These are phyloP conservation scores for Helicoverpa assulta DNA, from an alignment of 2,888 invertebrate species.

Conservation along the genomic window DNA sequence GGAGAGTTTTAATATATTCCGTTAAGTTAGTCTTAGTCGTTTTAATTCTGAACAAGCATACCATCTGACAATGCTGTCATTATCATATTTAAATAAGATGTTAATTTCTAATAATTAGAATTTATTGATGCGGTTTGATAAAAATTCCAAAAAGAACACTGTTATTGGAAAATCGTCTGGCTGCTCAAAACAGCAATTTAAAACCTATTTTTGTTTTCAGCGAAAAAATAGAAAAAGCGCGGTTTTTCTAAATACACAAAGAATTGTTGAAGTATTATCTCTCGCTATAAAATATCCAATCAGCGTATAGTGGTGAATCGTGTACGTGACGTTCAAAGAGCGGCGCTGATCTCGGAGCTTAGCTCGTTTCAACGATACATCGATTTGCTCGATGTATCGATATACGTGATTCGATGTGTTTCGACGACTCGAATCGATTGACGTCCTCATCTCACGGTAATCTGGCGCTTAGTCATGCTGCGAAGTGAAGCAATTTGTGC, in stretches of 20 bases:
- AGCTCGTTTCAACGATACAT: constrained; percentile 64
- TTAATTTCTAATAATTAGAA: not conserved
- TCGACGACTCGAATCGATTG: constrained; percentile 48
- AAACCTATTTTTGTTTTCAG: not conserved
- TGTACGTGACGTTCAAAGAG: constrained; percentile 65
- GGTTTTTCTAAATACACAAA: constrained; percentile 40
- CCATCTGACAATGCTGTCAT: constrained; percentile 13
- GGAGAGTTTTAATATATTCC: constrained; percentile 54
- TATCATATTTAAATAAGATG: not conserved
- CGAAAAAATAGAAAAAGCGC: constrained; percentile 1
- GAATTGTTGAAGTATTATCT: constrained; percentile 39
- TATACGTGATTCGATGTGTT: constrained; percentile 57
- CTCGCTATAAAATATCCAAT: constrained; percentile 68
- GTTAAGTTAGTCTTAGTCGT: constrained; percentile 22
- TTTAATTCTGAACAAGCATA: constrained; percentile 25
- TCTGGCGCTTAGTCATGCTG: constrained; percentile 62
- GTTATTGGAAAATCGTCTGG: not conserved
- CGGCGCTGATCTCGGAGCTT: constrained; percentile 64
- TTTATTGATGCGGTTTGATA: too few species aligned
- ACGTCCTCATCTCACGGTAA: constrained; percentile 56
- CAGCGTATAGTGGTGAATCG: constrained; percentile 60
- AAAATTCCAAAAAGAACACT: too few species aligned
- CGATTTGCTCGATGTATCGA: constrained; percentile 53
- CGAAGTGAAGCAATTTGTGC: constrained; percentile 50
- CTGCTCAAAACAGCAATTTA: not conserved